These are phyloP conservation scores for Tichodroma muraria DNA, from an alignment of 2,113 vertebrate species.

Conservation along the genomic window DNA sequence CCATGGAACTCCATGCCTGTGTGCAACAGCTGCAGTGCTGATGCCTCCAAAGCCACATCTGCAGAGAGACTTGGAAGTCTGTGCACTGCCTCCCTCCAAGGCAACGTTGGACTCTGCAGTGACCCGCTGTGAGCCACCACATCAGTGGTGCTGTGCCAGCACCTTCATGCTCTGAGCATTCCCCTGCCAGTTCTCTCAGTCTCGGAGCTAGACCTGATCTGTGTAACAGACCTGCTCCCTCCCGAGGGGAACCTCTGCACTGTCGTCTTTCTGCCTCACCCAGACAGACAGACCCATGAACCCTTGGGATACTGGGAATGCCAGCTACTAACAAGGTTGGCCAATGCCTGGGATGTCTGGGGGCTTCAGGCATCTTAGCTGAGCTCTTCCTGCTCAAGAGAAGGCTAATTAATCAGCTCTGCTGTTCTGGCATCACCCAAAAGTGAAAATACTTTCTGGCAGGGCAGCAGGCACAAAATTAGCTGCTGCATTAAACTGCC, in stretches of 20 bases:
- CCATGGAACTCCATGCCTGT: fast-evolving
- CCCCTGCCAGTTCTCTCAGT: background rate
- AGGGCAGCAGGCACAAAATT: constrained; percentile 51
- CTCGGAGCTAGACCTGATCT: background rate
- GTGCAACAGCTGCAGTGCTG: fast-evolving
- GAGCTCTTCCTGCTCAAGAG: constrained; percentile 12
- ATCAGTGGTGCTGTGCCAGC: fast-evolving
- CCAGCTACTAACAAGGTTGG: background rate
- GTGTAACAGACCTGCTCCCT: background rate
- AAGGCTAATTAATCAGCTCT: constrained; percentile 57
- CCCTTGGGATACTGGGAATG: background rate
- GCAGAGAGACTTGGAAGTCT: background rate
- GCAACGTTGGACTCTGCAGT: background rate
- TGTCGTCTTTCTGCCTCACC: background rate
- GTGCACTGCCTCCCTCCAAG: background rate
- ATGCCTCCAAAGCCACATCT: background rate
- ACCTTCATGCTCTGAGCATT: background rate
- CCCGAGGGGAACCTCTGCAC: background rate
- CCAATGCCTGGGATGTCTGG: background rate
- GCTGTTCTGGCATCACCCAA: constrained; percentile 52
- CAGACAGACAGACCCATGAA: background rate
- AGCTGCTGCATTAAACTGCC: constrained; percentile 57
- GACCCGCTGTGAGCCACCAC: background rate
- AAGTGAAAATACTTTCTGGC: constrained; percentile 64
- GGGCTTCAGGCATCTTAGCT: background rate